Percentiles rank a stretch among this genome's conserved stretches.
These are phyloP conservation scores for Hemitrygon akajei DNA, from an alignment of 2,797 vertebrate species.

Conservation along the genomic window DNA sequence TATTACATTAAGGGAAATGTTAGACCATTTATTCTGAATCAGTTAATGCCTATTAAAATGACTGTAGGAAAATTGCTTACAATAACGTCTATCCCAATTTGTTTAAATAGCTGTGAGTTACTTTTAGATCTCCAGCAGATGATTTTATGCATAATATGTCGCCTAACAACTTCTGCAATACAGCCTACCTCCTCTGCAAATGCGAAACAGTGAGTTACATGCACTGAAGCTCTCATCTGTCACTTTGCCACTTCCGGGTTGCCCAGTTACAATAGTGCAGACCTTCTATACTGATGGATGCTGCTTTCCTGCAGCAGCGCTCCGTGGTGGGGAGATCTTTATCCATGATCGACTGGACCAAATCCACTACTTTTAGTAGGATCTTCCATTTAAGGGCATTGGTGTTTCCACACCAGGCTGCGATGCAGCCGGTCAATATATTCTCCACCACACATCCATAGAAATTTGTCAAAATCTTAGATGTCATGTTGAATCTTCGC, in stretches of 20 bases:
- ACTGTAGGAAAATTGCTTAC: neutral
- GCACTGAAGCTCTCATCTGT: too few species aligned
- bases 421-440: too few species aligned
- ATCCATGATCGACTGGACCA: too few species aligned
- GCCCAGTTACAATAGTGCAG: neutral
- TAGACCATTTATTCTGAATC: neutral
- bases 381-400: too few species aligned
- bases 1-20: neutral
- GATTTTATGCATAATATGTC: neutral
- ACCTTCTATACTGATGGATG: too few species aligned
- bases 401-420: too few species aligned
- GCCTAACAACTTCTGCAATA: neutral
- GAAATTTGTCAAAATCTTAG: too few species aligned
- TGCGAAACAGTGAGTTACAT: neutral
- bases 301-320: too few species aligned
- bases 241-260: neutral
- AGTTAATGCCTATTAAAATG: neutral
- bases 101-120: neutral
- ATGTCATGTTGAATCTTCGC: too few species aligned
- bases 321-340: too few species aligned
- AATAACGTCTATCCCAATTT: neutral
- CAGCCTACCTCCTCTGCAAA: neutral
- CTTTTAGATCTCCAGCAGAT: neutral
- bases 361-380: too few species aligned
- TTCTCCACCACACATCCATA: too few species aligned